Percentiles rank a stretch among this genome's conserved stretches.
Evolutionary conservation across 2,797 vertebrate genomes (phyloP).

Genomic region (Dromococcyx pavoninus): DNA sequence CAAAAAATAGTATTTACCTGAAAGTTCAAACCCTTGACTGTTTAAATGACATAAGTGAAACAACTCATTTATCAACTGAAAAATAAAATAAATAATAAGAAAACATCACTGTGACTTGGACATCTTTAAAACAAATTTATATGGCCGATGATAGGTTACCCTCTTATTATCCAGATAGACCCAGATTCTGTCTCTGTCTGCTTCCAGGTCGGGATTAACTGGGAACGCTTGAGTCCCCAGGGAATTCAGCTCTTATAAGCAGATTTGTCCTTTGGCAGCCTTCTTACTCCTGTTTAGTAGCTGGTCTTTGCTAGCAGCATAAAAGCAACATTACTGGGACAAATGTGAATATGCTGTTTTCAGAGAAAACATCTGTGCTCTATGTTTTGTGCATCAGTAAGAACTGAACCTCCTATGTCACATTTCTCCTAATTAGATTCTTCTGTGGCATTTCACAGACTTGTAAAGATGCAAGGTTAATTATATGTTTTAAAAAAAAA

Average conservation of each 20-base stretch:
- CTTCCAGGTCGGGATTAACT: background rate
- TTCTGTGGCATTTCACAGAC: background rate
- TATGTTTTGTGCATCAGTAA: background rate
- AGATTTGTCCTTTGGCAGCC: background rate
- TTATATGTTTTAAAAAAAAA: background rate
- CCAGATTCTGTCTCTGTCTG: background rate
- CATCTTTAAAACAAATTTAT: background rate
- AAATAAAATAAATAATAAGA: background rate
- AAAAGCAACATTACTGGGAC: background rate
- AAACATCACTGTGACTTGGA: background rate
- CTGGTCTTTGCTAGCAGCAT: background rate
- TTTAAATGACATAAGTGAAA: background rate
- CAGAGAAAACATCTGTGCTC: background rate
- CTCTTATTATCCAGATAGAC: background rate
- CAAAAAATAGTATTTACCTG: background rate
- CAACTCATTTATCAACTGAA: background rate
- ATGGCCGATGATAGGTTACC: background rate
- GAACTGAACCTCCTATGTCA: background rate
- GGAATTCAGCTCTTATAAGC: background rate
- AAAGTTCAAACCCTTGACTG: background rate
- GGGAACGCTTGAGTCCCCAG: background rate
- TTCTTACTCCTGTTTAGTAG: background rate
- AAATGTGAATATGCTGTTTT: background rate
- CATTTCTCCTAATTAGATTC: background rate
- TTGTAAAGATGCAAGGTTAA: background rate